These are phyloP conservation scores for Callopanchax toddi DNA, from an alignment of 2,113 vertebrate genomes.

Conservation along the genomic window DNA sequence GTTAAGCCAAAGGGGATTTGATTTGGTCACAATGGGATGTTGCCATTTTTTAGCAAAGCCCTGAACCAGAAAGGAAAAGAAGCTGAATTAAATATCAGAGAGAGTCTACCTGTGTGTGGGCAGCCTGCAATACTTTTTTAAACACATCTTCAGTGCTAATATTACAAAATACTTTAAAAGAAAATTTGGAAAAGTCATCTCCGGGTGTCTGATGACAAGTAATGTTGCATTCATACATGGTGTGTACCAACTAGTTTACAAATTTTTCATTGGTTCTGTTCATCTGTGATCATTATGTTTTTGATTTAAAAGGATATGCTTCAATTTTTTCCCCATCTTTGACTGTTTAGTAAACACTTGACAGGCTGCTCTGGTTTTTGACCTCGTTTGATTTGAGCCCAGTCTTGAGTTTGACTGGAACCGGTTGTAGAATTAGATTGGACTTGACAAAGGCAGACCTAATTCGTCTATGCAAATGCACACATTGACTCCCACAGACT, in stretches of 20 bases:
- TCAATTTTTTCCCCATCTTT: no score
- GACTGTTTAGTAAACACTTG: no score
- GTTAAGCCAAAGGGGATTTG: slow-evolving; percentile 40
- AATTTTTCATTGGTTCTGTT: no score
- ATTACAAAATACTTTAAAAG: background rate
- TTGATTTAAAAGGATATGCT: no score
- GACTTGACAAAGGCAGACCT: slow-evolving; percentile 45
- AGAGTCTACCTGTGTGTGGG: background rate
- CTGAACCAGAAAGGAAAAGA: slow-evolving; percentile 9
- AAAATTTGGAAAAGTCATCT: no score
- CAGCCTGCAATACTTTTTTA: background rate
- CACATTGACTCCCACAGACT: slow-evolving; percentile 33
- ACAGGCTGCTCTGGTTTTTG: no score
- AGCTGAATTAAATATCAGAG: slow-evolving; percentile 17
- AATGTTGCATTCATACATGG: no score
- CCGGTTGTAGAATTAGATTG: slow-evolving; percentile 40
- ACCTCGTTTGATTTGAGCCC: slow-evolving; percentile 25
- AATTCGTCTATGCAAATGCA: slow-evolving; percentile 22
- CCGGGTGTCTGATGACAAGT: no score
- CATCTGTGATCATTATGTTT: no score
- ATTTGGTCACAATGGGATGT: slow-evolving; percentile 47
- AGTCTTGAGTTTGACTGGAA: slow-evolving; percentile 47
- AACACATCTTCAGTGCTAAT: background rate
- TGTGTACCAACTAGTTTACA: no score
- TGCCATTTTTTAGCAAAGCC: slow-evolving; percentile 33